phyloP scores from a whole-genome alignment of 2,113 vertebrate species.

The Zosterops borbonicus region DNA sequence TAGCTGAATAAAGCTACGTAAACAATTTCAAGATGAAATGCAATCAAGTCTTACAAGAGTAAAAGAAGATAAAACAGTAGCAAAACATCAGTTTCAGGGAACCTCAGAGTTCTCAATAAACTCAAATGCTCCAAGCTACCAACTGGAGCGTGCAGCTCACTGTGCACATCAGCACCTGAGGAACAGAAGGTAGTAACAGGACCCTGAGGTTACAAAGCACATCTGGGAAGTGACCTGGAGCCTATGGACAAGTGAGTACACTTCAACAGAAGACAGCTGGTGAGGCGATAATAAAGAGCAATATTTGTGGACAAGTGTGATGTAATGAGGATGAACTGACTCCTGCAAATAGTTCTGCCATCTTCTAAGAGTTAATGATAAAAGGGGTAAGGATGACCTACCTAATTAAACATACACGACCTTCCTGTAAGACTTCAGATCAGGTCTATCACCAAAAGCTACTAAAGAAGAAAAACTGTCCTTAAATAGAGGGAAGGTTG shows the following conservation, averaged over 20 bases:
- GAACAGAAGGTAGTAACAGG: background rate
- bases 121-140: background rate
- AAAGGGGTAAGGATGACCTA: background rate
- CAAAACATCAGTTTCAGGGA: background rate
- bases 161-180: background rate
- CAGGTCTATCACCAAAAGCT: background rate
- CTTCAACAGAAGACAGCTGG: background rate
- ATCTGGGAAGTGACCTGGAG: background rate
- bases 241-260: background rate
- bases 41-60: background rate
- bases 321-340: background rate
- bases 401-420: background rate
- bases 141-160: fast-evolving
- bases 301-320: background rate
- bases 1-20: background rate
- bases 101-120: background rate
- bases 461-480: background rate
- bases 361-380: background rate
- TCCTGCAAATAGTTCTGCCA: background rate
- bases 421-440: background rate
- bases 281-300: background rate
- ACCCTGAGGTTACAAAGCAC: background rate
- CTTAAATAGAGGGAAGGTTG: background rate
- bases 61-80: background rate
- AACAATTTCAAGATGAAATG: background rate